Evolutionary conservation across 2,113 vertebrate species (phyloP).

Genomic region (Sylvilagus bachmani): DNA sequence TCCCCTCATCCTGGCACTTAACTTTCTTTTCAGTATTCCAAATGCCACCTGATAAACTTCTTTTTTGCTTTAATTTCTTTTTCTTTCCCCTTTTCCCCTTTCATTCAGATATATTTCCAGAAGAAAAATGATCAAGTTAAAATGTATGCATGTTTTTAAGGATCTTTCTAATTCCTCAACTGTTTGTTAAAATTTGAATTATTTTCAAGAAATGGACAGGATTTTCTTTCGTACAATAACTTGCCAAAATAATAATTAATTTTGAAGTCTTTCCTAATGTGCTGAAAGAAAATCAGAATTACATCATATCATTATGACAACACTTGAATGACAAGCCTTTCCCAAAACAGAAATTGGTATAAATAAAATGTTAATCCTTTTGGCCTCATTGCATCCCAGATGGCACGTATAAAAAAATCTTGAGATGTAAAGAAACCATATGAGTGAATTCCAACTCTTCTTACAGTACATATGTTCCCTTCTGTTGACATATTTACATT

Average conservation of each 20-base stretch:
- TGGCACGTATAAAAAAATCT: slow-evolving; percentile 70
- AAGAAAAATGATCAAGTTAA: slow-evolving; percentile 53
- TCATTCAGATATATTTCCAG: slow-evolving; percentile 45
- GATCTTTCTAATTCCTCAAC: background rate
- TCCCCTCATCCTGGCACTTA: background rate
- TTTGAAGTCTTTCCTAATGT: slow-evolving; percentile 51
- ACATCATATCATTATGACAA: slow-evolving; percentile 7
- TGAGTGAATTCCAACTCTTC: slow-evolving; percentile 69
- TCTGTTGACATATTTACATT: slow-evolving; percentile 78
- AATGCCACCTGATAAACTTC: background rate
- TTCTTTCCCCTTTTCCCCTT: background rate
- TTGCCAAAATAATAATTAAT: slow-evolving; percentile 61
- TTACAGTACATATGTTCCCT: slow-evolving; percentile 66
- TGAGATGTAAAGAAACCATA: slow-evolving; percentile 71
- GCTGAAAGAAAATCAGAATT: slow-evolving; percentile 48
- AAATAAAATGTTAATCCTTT: slow-evolving; percentile 74
- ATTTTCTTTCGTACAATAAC: background rate
- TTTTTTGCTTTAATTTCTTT: background rate
- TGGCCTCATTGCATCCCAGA: slow-evolving; percentile 70
- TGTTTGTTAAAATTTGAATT: slow-evolving; percentile 11
- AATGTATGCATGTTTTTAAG: background rate
- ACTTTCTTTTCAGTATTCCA: background rate
- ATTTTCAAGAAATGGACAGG: background rate
- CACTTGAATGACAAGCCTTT: slow-evolving; percentile 53
- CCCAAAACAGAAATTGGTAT: background rate